A percentile compares a stretch with the other conserved stretches of the same genome.
These are phyloP conservation scores for Urocitellus parryii DNA, from an alignment of 2,113 vertebrate genomes.

Conservation along the genomic window DNA sequence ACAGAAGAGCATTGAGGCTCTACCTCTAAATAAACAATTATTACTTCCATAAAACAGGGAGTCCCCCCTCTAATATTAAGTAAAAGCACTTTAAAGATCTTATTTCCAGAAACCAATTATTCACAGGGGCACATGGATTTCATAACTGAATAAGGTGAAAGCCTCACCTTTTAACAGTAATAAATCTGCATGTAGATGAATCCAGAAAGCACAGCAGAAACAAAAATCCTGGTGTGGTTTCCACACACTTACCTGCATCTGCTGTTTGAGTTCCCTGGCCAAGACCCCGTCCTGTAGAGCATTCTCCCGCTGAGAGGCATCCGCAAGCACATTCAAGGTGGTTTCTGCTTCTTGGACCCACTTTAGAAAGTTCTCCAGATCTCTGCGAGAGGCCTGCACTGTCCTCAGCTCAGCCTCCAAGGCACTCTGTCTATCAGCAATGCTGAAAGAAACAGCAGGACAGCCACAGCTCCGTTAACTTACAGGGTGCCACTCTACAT, in stretches of 20 bases:
- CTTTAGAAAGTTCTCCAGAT: constrained; percentile 95
- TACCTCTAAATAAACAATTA: constrained; percentile 52
- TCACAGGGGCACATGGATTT: background rate
- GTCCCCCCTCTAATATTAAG: background rate
- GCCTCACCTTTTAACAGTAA: background rate
- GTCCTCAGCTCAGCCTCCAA: constrained; percentile 93
- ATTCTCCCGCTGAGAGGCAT: constrained; percentile 93
- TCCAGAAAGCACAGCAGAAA: background rate
- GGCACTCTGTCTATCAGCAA: constrained; percentile 90
- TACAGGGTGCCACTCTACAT: background rate
- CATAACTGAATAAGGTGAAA: background rate
- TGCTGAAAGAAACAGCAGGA: constrained; percentile 85
- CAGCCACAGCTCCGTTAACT: constrained; percentile 11
- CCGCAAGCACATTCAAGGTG: constrained; percentile 92
- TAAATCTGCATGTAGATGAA: background rate
- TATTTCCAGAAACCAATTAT: constrained; percentile 37
- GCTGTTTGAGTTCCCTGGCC: constrained; percentile 90
- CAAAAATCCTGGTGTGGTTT: background rate
- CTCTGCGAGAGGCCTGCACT: constrained; percentile 92
- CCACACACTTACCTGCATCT: constrained; percentile 91
- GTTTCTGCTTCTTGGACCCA: constrained; percentile 98
- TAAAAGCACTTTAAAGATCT: constrained; percentile 14
- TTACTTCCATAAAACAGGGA: constrained; percentile 49
- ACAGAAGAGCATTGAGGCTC: background rate
- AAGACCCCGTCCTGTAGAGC: constrained; percentile 89